phyloP scores from a whole-genome alignment of 1,140 invertebrate genomes.

The Trigoniulus corallinus region DNA sequence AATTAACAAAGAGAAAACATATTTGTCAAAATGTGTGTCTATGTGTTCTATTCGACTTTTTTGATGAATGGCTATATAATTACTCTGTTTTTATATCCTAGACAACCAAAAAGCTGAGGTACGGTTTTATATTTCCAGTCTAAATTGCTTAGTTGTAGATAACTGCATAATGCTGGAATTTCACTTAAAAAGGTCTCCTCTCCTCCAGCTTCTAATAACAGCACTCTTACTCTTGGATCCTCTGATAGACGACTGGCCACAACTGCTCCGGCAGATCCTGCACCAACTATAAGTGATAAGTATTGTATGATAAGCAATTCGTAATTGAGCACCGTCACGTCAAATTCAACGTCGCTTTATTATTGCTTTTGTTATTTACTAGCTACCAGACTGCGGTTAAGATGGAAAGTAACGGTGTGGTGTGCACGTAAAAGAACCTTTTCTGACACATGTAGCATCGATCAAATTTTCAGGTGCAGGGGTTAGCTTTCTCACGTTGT shows the following conservation, averaged over 20 bases:
- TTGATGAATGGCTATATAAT: conserved; percentile 4
- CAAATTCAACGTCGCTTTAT: too few relatives aligned
- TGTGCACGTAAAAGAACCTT: too few relatives aligned
- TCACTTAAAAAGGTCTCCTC: conserved; percentile 80
- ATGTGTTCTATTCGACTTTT: background rate
- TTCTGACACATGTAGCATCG: too few relatives aligned
- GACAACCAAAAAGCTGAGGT: conserved; percentile 60
- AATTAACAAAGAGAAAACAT: background rate
- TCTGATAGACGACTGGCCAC: conserved; percentile 80
- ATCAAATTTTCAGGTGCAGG: too few relatives aligned
- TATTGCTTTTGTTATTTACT: too few relatives aligned
- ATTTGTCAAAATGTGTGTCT: background rate
- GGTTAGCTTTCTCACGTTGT: too few relatives aligned
- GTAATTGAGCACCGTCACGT: too few relatives aligned
- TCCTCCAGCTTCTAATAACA: conserved; percentile 76
- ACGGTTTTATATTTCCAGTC: conserved; percentile 89
- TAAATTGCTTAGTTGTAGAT: conserved; percentile 65
- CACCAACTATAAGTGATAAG: conserved; percentile 61
- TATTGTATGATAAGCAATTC: too few relatives aligned
- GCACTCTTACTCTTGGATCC: conserved; percentile 32
- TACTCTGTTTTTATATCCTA: conserved; percentile 39
- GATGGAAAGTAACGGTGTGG: too few relatives aligned
- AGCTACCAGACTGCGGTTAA: too few relatives aligned
- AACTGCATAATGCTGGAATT: conserved; percentile 68
- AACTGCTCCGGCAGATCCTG: conserved; percentile 87